These are phyloP conservation scores for Synanthedon myopaeformis DNA, from an alignment of 2,888 invertebrate species.

Conservation along the genomic window DNA sequence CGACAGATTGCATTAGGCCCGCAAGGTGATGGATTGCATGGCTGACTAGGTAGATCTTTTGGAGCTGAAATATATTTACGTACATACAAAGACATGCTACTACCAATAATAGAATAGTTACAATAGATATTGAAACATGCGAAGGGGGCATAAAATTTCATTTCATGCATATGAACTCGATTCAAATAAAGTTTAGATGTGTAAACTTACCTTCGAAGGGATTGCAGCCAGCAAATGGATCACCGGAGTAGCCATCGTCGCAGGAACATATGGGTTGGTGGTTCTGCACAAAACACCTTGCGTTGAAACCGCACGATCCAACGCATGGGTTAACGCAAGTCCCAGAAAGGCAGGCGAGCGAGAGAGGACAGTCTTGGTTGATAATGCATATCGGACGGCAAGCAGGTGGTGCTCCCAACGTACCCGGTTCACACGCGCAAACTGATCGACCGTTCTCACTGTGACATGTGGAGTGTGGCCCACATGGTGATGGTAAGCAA, in stretches of 20 bases:
- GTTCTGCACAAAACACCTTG: constrained; percentile 79
- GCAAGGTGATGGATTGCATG: constrained; percentile 84
- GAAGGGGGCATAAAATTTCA: constrained; percentile 7
- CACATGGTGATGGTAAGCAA: constrained; percentile 78
- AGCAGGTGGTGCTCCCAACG: constrained; percentile 82
- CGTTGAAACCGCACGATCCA: constrained; percentile 82
- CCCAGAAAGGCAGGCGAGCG: constrained; percentile 77
- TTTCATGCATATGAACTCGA: constrained; percentile 5
- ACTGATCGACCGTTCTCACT: constrained; percentile 75
- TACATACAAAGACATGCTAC: constrained; percentile 6
- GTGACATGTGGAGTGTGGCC: constrained; percentile 74
- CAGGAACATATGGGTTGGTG: constrained; percentile 83
- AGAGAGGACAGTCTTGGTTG: constrained; percentile 81
- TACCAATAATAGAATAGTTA: not conserved
- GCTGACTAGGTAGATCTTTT: constrained; percentile 74
- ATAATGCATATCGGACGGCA: constrained; percentile 84
- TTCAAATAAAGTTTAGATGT: not conserved
- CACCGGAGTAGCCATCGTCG: constrained; percentile 79
- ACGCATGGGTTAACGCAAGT: constrained; percentile 82
- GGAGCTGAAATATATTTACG: constrained; percentile 48
- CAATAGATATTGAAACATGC: constrained; percentile 5
- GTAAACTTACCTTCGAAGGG: constrained; percentile 65
- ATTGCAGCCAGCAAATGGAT: constrained; percentile 82
- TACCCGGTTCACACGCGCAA: constrained; percentile 79
- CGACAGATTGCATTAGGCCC: constrained; percentile 84